These are phyloP conservation scores for Capreolus pygargus DNA, from an alignment of 2,113 vertebrate species.

Conservation along the genomic window DNA sequence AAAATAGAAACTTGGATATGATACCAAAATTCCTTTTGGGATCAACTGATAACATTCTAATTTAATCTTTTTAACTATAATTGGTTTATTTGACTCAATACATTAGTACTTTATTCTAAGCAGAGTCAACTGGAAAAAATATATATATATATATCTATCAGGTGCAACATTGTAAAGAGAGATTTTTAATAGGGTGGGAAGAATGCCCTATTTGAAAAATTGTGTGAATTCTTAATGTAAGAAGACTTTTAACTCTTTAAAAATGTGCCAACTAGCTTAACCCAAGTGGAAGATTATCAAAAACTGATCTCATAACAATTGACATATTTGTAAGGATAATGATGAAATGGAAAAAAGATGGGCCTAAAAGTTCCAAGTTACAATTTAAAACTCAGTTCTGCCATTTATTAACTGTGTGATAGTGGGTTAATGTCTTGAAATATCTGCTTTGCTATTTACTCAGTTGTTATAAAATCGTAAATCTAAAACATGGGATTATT, in stretches of 20 bases:
- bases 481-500: neutral
- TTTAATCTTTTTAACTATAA: neutral
- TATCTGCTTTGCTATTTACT: neutral
- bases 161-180: neutral
- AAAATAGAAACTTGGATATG: neutral
- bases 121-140: neutral
- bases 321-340: neutral
- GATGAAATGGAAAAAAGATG: neutral
- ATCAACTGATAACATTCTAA: neutral
- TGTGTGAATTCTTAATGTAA: neutral
- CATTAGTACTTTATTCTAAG: neutral
- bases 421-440: neutral
- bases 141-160: neutral
- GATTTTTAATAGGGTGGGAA: neutral
- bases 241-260: neutral
- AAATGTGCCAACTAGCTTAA: neutral
- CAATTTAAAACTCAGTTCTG: neutral
- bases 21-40: neutral
- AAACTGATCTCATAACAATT: neutral
- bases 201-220: neutral
- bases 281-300: accelerated
- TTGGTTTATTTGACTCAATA: neutral
- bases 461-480: neutral
- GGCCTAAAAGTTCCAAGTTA: neutral
- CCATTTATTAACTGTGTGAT: neutral